Percentiles rank a stretch among this genome's conserved stretches.
phyloP scores from a whole-genome alignment of 2,797 vertebrate species.

The Malurus splendens region DNA sequence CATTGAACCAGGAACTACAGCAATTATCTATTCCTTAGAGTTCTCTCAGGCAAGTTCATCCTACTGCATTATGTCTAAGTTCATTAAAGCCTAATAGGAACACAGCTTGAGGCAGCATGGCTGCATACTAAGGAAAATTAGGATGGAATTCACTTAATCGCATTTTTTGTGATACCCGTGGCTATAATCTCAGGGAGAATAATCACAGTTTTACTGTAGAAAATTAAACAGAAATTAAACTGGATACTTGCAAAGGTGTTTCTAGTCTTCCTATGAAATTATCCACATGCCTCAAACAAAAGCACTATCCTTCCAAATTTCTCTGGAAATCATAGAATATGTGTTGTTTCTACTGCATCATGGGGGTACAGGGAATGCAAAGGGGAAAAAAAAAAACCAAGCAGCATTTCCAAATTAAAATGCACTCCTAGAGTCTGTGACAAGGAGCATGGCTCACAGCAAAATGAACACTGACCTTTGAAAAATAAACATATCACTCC shows the following conservation, averaged over 20 bases:
- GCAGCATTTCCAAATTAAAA: neutral
- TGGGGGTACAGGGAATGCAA: fast-evolving
- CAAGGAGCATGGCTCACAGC: neutral
- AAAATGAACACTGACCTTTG: neutral
- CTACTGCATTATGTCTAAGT: neutral
- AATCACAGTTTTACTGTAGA: neutral
- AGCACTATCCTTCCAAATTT: neutral
- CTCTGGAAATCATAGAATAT: neutral
- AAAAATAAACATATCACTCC: neutral
- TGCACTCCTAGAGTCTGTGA: neutral
- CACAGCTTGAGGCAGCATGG: neutral
- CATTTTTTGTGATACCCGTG: neutral
- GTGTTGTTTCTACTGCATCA: neutral
- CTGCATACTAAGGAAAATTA: neutral
- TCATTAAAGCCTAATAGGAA: neutral
- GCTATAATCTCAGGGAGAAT: neutral
- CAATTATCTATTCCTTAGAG: neutral
- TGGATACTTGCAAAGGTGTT: neutral
- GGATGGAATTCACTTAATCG: neutral
- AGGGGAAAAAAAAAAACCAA: neutral
- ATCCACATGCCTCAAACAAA: neutral
- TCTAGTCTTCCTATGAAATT: neutral
- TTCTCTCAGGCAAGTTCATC: neutral
- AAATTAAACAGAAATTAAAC: neutral
- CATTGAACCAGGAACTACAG: neutral